Evolutionary conservation across 2,888 invertebrate species (phyloP), one percentile per base, ranked within the genome.

Genomic region (Sceliomorpha sp.): DNA sequence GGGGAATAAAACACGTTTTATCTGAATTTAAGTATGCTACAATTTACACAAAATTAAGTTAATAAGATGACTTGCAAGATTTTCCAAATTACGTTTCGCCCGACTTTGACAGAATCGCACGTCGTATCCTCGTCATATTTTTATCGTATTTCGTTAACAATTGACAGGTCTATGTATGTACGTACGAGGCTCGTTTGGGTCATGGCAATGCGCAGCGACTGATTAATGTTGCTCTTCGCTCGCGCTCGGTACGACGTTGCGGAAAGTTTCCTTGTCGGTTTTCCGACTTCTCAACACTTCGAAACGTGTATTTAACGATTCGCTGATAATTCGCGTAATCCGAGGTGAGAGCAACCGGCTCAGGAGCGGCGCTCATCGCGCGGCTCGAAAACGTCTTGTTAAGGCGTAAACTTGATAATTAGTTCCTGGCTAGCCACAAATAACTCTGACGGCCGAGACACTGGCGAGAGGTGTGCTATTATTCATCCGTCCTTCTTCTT

Each of bases 401-500:
- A 72, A 77, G 53, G 70, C 68, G 63, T 72, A 77, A 67, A 74
- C 73, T 68, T 70, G 75, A 79, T 79, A 74, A 79, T 79, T 78
- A 67, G 60, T 67, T 70, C 74, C 56, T 47, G 17, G 51, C 42
- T 14, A 63, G 66, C 73, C 76, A 73, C 75, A 72, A 77, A 78
- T 77, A 77, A 79, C 71, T 63, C 62, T 51, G 37, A 68, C 66
- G 72, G 64, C 60, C 68, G 68, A 47, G 42, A 53, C 53, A 60
- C 67, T 69, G 64, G 67, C 63, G 75, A 58, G 74, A 59, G 68
- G 72, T 76, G 78, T 59, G 70, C 70, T 72, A 76, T 79, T 78
- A 77, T 74, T 79, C 76, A 79, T 77, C 72, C 68, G 70, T 73
- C 73, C 71, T 78, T 78, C 74, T 74, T 74, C 72, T 75, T 71